These are phyloP conservation scores for Clavelina lepadiformis DNA, from an alignment of 23 tunicate genomes.

Conservation along the genomic window DNA sequence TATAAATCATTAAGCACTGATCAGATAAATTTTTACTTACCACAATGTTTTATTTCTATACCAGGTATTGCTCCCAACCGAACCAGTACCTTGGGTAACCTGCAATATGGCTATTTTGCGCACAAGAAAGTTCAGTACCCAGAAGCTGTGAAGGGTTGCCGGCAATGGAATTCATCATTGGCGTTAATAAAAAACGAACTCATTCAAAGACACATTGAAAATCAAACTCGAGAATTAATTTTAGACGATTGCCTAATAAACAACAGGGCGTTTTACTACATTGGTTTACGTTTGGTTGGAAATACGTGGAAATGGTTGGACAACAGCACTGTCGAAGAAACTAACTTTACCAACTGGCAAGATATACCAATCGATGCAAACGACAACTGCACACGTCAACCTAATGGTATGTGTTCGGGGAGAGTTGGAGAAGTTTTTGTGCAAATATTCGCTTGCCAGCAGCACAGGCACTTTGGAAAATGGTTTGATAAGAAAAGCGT, in stretches of 20 bases:
- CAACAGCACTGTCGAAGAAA: neutral
- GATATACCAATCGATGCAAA: too few species aligned
- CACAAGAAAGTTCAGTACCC: neutral
- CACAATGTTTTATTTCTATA: neutral
- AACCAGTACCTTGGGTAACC: neutral
- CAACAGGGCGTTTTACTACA: constrained; percentile 7
- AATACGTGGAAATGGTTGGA: constrained; percentile 25
- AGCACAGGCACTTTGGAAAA: constrained; percentile 1
- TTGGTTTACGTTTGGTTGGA: neutral
- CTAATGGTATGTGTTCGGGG: too few species aligned
- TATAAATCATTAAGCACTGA: too few species aligned
- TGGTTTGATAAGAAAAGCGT: constrained; percentile 23
- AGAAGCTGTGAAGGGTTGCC: neutral
- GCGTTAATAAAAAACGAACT: constrained; percentile 12
- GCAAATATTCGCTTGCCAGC: constrained; percentile 8
- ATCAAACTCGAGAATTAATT: too few species aligned
- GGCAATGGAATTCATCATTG: constrained; percentile 1
- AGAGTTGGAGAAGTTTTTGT: too few species aligned
- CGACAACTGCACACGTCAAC: too few species aligned
- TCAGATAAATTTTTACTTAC: too few species aligned
- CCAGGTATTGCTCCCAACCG: neutral
- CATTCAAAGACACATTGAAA: constrained; percentile 18
- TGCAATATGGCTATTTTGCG: constrained; percentile 7
- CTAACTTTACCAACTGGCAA: constrained; percentile 19
- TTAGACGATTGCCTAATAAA: too few species aligned